Percentiles rank a stretch among this genome's conserved stretches.
Evolutionary conservation across 1,140 invertebrate species (phyloP).

Genomic region (Pygmarrhopalites habei): DNA sequence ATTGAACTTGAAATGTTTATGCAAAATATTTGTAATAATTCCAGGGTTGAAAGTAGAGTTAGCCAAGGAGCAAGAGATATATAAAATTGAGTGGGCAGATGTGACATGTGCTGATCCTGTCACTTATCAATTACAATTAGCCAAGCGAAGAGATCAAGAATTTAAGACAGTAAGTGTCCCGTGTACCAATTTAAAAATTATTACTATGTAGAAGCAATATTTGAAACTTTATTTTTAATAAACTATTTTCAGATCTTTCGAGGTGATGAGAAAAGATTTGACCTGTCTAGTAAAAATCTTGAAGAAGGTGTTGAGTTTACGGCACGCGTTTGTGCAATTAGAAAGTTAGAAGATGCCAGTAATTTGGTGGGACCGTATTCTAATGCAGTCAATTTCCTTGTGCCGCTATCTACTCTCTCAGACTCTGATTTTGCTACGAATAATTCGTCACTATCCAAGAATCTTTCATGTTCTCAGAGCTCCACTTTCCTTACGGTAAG

Average conservation of each 20-base stretch:
- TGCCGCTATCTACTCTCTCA: slow-evolving; percentile 18
- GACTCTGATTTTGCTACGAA: slow-evolving; percentile 18
- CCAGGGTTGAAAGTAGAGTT: slow-evolving; percentile 28
- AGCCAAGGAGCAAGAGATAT: slow-evolving; percentile 17
- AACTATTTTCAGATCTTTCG: slow-evolving; percentile 35
- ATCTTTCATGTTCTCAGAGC: slow-evolving; percentile 26
- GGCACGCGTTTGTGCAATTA: slow-evolving; percentile 36
- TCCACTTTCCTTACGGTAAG: slow-evolving; percentile 24
- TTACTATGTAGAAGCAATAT: no score
- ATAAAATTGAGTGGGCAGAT: slow-evolving; percentile 33
- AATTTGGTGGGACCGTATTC: slow-evolving; percentile 36
- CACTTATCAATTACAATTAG: slow-evolving; percentile 36
- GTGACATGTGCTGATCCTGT: slow-evolving; percentile 26
- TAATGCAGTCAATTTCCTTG: slow-evolving; percentile 29
- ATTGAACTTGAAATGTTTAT: background rate
- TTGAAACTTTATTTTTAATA: no score
- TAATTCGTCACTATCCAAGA: slow-evolving; percentile 27
- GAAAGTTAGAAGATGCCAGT: slow-evolving; percentile 29
- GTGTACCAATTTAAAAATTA: slow-evolving; percentile 1
- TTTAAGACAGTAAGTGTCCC: slow-evolving; percentile 32
- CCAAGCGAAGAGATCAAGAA: slow-evolving; percentile 34
- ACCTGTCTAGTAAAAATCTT: slow-evolving; percentile 24
- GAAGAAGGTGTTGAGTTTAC: slow-evolving; percentile 31
- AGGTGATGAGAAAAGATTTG: slow-evolving; percentile 20
- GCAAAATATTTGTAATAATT: background rate